Evolutionary conservation across 2,888 invertebrate genomes (phyloP).

Genomic region (Pristionchus japonicus): DNA sequence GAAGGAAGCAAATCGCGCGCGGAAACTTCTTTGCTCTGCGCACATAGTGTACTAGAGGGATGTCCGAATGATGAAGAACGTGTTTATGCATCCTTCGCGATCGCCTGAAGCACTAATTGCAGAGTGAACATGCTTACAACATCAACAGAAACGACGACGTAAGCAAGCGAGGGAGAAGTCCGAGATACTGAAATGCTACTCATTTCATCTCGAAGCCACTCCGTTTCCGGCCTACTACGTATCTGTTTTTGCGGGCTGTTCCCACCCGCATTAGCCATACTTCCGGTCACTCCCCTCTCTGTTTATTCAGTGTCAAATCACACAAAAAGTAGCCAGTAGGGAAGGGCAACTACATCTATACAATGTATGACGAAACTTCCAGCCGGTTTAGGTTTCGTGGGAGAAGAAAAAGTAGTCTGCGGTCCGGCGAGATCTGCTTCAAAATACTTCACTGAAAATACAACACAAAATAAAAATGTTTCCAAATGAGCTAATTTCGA

Average conservation of each 20-base stretch:
- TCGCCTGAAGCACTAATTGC: too few species aligned
- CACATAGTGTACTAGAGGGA: background rate
- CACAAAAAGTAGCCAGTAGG: background rate
- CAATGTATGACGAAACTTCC: background rate
- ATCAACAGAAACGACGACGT: background rate
- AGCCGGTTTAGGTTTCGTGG: background rate
- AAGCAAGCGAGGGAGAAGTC: too few species aligned
- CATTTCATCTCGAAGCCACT: background rate
- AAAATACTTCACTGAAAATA: too few species aligned
- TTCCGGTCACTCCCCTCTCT: constrained; percentile 1
- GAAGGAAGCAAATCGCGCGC: too few species aligned
- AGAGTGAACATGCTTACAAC: too few species aligned
- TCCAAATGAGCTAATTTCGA: too few species aligned
- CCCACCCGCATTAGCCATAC: background rate
- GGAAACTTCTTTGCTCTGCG: background rate
- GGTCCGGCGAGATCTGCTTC: background rate
- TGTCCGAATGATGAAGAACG: background rate
- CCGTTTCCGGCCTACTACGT: background rate
- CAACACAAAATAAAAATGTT: too few species aligned
- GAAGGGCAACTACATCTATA: background rate
- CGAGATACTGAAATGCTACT: background rate
- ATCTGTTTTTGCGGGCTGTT: background rate
- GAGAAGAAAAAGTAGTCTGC: background rate
- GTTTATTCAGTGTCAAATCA: background rate
- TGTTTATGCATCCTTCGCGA: too few species aligned